Evolutionary conservation across 2,888 invertebrate genomes (phyloP).

Genomic region (Cinara cedri): DNA sequence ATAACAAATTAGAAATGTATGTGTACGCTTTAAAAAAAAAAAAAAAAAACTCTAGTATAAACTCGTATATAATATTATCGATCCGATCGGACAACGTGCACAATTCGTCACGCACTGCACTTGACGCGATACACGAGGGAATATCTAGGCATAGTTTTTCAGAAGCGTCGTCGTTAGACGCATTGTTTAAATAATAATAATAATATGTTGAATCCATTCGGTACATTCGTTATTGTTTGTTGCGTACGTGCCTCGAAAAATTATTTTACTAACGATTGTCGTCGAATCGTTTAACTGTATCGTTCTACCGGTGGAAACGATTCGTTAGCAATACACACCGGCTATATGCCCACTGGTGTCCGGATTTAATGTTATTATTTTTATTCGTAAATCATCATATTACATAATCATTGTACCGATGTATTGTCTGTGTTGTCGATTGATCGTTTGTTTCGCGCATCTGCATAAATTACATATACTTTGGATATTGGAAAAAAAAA

Average conservation of each 20-base stretch:
- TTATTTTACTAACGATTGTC: too few relatives aligned
- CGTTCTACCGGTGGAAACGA: too few relatives aligned
- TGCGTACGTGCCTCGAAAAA: too few relatives aligned
- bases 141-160: not conserved
- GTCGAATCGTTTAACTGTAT: too few relatives aligned
- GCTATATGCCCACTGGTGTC: too few relatives aligned
- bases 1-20: conserved; percentile 10
- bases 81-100: not conserved
- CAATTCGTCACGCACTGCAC: conserved; percentile 2
- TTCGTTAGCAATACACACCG: too few relatives aligned
- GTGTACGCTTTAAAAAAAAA: not conserved
- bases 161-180: not conserved
- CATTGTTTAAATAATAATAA: conserved; percentile 10
- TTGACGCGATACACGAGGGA: not conserved
- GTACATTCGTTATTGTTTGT: too few relatives aligned
- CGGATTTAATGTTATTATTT: too few relatives aligned
- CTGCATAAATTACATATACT: not conserved
- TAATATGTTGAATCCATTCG: too few relatives aligned
- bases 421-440: not conserved
- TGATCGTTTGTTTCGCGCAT: not conserved
- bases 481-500: not conserved
- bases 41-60: not conserved
- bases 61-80: too few relatives aligned
- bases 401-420: too few relatives aligned
- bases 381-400: too few relatives aligned